Conservation (phyloP, 2,113 vertebrate genomes). For the Glaucidium brasilianum region DNA sequence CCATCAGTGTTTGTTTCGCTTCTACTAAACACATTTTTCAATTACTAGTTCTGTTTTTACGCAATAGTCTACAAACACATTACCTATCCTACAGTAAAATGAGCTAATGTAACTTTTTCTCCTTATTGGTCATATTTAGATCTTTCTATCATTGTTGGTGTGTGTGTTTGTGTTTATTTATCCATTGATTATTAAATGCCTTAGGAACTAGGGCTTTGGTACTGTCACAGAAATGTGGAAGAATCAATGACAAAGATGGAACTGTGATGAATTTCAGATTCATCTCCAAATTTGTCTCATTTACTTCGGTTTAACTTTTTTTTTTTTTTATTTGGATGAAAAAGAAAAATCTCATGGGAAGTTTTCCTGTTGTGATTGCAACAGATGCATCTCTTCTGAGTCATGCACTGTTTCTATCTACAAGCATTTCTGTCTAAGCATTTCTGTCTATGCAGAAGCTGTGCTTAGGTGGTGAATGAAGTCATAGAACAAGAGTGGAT, state of each 20-base stretch:
- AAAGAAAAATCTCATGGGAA: neutral
- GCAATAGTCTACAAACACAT: neutral
- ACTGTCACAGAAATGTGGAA: neutral
- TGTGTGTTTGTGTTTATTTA: neutral
- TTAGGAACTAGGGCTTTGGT: neutral
- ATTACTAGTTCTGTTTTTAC: neutral
- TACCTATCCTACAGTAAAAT: neutral
- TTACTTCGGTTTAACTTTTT: neutral
- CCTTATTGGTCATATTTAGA: neutral
- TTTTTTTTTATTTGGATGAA: neutral
- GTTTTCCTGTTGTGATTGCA: neutral
- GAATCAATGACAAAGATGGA: neutral
- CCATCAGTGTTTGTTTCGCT: neutral
- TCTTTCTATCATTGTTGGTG: neutral
- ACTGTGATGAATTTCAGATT: neutral
- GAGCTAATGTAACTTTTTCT: neutral
- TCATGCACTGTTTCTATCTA: neutral
- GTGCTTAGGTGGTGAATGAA: neutral
- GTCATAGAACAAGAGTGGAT: neutral
- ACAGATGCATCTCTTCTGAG: neutral
- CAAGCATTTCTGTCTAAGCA: neutral
- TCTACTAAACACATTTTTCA: neutral
- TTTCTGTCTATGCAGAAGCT: neutral
- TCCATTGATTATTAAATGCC: neutral
- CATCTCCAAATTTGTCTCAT: neutral